Evolutionary conservation across 2,888 invertebrate genomes (phyloP).

Genomic region (Drosophila prostipennis): DNA sequence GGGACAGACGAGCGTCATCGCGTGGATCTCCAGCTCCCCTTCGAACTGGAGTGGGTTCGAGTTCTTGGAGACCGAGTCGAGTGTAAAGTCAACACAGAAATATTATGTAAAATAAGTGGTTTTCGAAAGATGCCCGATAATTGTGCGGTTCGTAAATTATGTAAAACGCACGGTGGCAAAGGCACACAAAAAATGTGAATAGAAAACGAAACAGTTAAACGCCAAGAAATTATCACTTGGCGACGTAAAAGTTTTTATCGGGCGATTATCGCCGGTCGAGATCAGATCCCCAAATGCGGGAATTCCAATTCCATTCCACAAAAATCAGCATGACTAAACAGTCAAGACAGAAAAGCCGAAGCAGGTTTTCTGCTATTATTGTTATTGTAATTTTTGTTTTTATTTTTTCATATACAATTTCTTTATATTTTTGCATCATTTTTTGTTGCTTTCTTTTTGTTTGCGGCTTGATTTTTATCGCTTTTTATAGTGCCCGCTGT

Average conservation of each 20-base stretch:
- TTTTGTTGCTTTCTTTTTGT: conserved; percentile 65
- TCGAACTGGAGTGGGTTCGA: conserved; percentile 56
- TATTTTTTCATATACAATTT: conserved; percentile 47
- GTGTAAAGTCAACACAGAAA: conserved; percentile 55
- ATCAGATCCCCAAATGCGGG: conserved; percentile 50
- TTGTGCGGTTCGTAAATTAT: conserved; percentile 28
- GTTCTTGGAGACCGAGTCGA: conserved; percentile 40
- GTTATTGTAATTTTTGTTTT: conserved; percentile 46
- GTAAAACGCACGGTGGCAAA: conserved; percentile 21
- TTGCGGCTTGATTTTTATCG: conserved; percentile 25
- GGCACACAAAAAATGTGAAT: conserved; percentile 4
- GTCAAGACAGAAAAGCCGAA: conserved; percentile 46
- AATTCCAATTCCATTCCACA: conserved; percentile 66
- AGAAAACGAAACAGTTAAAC: conserved; percentile 36
- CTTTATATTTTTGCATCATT: conserved; percentile 48
- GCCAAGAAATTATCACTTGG: conserved; percentile 61
- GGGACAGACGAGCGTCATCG: conserved; percentile 56
- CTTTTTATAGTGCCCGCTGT: conserved; percentile 3
- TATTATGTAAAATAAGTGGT: conserved; percentile 60
- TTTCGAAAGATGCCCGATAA: conserved; percentile 13
- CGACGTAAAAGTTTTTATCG: conserved; percentile 59
- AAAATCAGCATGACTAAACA: conserved; percentile 74
- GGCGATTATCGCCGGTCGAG: conserved; percentile 53
- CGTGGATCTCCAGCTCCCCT: conserved; percentile 16
- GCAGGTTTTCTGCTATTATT: conserved; percentile 39